Evolutionary conservation across 2,797 vertebrate species (phyloP).

Genomic region (Sarcophilus harrisii): DNA sequence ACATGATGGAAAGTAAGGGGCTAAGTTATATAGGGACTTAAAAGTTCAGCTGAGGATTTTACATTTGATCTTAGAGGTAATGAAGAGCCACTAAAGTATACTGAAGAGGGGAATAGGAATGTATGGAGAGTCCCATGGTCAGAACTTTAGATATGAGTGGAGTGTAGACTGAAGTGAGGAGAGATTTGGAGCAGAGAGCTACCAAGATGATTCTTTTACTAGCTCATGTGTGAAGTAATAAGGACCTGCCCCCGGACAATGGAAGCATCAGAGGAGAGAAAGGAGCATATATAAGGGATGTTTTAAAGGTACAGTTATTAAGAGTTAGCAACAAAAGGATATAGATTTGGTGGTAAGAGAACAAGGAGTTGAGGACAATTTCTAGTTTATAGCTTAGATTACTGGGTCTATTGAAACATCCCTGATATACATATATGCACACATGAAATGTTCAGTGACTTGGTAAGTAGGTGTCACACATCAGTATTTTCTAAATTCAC

Average conservation of each 20-base stretch:
- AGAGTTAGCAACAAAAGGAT: background rate
- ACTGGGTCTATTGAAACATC: background rate
- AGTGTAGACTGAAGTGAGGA: background rate
- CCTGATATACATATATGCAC: too few relatives aligned
- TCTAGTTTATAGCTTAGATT: background rate
- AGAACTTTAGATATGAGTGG: background rate
- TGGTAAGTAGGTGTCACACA: background rate
- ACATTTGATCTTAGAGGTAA: background rate
- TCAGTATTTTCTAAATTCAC: background rate
- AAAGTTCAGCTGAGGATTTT: background rate
- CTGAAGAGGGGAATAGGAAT: too few relatives aligned
- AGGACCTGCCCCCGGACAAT: background rate
- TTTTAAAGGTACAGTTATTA: background rate
- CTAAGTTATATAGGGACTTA: background rate
- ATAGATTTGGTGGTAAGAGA: background rate
- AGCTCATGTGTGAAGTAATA: background rate
- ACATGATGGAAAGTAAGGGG: background rate
- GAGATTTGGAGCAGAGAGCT: background rate
- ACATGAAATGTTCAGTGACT: background rate
- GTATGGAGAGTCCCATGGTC: background rate
- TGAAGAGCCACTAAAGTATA: background rate
- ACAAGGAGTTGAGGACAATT: background rate
- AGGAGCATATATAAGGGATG: background rate
- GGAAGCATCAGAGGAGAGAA: background rate
- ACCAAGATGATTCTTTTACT: background rate